phyloP scores from a whole-genome alignment of 2,113 vertebrate genomes.

The Aramus guarauna region DNA sequence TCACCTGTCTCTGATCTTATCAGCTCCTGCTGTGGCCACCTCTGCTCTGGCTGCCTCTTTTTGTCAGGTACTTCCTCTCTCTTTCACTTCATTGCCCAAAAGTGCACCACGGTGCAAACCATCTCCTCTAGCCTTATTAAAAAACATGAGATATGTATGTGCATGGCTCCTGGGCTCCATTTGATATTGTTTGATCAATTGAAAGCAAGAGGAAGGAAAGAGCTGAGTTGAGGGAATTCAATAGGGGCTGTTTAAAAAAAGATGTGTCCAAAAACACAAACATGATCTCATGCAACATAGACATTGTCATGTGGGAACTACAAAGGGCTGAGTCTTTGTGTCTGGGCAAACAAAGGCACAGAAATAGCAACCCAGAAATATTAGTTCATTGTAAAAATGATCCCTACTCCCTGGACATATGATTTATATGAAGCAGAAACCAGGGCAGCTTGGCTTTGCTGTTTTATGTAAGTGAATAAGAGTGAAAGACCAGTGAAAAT shows the following conservation, averaged over 20 bases:
- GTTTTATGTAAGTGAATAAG: background rate
- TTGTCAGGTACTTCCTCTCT: background rate
- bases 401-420: background rate
- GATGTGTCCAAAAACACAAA: background rate
- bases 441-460: background rate
- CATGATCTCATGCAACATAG: conserved; percentile 15
- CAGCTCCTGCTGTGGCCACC: background rate
- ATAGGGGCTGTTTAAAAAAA: background rate
- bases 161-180: background rate
- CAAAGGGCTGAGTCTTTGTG: conserved; percentile 27
- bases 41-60: background rate
- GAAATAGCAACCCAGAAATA: conserved; percentile 41
- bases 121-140: background rate
- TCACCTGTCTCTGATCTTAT: background rate
- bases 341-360: conserved; percentile 43
- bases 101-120: background rate
- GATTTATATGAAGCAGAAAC: conserved; percentile 39
- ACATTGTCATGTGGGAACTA: background rate
- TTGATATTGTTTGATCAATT: background rate
- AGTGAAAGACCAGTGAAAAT: background rate
- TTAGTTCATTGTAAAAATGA: background rate
- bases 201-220: conserved; percentile 28
- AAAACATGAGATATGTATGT: background rate
- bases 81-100: background rate
- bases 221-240: conserved; percentile 14